Percentiles rank a stretch among this genome's conserved stretches.
Evolutionary conservation across 2,888 invertebrate genomes (phyloP).

Genomic region (Acleris emargana): DNA sequence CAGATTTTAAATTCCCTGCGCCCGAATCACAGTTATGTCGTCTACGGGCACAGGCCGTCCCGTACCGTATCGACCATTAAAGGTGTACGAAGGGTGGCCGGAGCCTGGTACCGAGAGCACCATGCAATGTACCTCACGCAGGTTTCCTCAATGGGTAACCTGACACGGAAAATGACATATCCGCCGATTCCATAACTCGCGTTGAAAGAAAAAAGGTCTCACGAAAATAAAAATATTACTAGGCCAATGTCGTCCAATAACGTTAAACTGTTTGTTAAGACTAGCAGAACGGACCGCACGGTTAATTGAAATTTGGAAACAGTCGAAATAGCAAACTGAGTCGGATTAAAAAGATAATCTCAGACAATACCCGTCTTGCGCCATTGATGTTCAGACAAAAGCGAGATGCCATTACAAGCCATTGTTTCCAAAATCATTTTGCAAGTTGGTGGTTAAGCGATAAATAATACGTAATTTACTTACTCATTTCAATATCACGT

Average conservation of each 20-base stretch:
- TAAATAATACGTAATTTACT: constrained; percentile 48
- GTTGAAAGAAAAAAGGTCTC: constrained; percentile 26
- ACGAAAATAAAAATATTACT: constrained; percentile 30
- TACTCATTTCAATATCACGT: constrained; percentile 47
- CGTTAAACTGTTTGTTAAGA: constrained; percentile 2
- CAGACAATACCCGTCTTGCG: constrained; percentile 67
- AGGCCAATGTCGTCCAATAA: constrained; percentile 28
- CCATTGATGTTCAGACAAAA: constrained; percentile 67
- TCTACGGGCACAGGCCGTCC: constrained; percentile 39
- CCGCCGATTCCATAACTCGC: constrained; percentile 21
- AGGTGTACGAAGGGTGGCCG: constrained; percentile 58
- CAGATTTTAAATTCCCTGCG: constrained; percentile 15
- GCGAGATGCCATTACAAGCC: constrained; percentile 68
- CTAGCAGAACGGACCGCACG: constrained; percentile 22
- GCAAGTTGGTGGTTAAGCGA: constrained; percentile 59
- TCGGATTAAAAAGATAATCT: constrained; percentile 58
- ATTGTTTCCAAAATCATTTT: constrained; percentile 73
- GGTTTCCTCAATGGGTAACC: constrained; percentile 54
- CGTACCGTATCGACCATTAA: constrained; percentile 60
- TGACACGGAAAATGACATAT: constrained; percentile 57
- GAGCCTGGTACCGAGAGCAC: constrained; percentile 74
- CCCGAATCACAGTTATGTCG: constrained; percentile 1
- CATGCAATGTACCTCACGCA: constrained; percentile 68
- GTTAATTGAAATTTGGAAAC: constrained; percentile 45
- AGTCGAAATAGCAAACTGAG: constrained; percentile 46